Percentiles rank a stretch among this genome's conserved stretches.
Evolutionary conservation across 2,797 vertebrate genomes (phyloP).

Genomic region (Gouania willdenowi): DNA sequence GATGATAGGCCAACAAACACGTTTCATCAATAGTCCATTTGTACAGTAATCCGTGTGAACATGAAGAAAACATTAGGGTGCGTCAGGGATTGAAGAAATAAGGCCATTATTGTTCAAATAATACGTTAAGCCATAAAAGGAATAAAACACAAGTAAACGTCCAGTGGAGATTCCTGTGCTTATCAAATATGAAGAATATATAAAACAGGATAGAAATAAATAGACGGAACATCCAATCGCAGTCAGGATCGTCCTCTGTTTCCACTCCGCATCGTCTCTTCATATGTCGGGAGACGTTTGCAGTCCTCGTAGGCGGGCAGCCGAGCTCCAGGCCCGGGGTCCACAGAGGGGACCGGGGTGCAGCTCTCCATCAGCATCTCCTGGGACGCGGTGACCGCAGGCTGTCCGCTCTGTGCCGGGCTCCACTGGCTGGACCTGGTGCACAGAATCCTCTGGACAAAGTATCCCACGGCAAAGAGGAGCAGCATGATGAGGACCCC

Average conservation of each 20-base stretch:
- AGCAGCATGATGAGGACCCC: constrained; percentile 84
- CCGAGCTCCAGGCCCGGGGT: neutral
- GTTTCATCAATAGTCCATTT: too few species aligned
- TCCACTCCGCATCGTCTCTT: constrained; percentile 46
- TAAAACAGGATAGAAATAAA: too few species aligned
- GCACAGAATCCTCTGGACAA: constrained; percentile 70
- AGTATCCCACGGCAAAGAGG: constrained; percentile 83
- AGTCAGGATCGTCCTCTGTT: constrained; percentile 3
- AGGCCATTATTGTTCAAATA: too few species aligned
- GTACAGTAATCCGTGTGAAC: too few species aligned
- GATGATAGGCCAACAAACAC: too few species aligned
- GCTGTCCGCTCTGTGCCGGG: constrained; percentile 20
- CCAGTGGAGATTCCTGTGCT: too few species aligned
- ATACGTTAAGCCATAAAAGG: too few species aligned
- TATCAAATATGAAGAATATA: too few species aligned
- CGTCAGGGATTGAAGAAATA: too few species aligned
- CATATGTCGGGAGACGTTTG: constrained; percentile 65
- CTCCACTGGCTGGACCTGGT: constrained; percentile 42
- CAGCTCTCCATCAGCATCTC: constrained; percentile 54
- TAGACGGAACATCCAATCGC: neutral
- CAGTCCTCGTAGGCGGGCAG: constrained; percentile 62
- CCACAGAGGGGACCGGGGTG: constrained; percentile 2
- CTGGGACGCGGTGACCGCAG: constrained; percentile 38
- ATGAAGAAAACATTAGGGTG: too few species aligned
- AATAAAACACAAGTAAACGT: too few species aligned